Percentiles rank a stretch among this genome's conserved stretches.
Conservation (phyloP, 2,113 vertebrate species). For the Galbula dea region DNA sequence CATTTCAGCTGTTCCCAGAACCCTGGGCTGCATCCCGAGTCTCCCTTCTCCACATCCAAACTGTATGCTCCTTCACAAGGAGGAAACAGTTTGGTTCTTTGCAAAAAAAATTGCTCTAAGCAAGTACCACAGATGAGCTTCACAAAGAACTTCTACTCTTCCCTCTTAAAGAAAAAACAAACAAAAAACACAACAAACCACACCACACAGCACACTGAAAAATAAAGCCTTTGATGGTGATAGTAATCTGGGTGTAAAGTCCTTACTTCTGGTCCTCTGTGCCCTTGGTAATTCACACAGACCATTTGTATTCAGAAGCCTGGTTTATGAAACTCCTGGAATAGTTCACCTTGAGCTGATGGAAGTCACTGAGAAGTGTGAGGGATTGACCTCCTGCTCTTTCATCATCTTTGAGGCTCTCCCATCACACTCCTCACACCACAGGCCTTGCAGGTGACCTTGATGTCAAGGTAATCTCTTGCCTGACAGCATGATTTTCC, state of each 20-base stretch:
- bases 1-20: neutral
- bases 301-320: conserved; percentile 33
- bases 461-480: conserved; percentile 41
- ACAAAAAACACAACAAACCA: neutral
- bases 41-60: neutral
- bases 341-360: neutral
- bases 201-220: neutral
- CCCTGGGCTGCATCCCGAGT: neutral
- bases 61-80: neutral
- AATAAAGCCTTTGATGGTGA: neutral
- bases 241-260: neutral
- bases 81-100: neutral
- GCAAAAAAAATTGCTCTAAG: neutral
- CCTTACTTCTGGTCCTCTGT: neutral
- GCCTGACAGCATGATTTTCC: neutral
- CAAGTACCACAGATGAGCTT: neutral
- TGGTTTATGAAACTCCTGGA: neutral
- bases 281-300: neutral
- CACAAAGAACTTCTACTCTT: neutral
- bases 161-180: neutral
- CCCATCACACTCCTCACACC: neutral
- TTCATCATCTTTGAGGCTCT: neutral
- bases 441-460: neutral
- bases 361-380: neutral
- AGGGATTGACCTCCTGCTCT: conserved; percentile 38